Evolutionary conservation across 2,113 vertebrate species (phyloP).

Genomic region (Tylochromis polylepis): DNA sequence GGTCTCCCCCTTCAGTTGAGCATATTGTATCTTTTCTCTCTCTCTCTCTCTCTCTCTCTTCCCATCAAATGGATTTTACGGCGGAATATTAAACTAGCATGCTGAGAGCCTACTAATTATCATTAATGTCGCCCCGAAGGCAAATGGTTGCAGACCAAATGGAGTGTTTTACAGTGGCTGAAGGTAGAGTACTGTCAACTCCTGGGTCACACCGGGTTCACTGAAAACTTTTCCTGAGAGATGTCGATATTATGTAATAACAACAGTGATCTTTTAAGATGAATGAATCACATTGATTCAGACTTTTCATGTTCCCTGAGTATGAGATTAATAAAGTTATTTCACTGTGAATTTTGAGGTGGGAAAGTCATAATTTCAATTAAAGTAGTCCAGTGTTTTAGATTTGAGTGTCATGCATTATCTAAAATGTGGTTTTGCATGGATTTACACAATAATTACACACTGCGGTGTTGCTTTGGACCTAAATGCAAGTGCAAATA

Average conservation of each 20-base stretch:
- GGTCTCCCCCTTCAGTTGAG: neutral
- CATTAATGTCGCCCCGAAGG: conserved; percentile 59
- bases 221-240: conserved; percentile 2
- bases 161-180: conserved; percentile 43
- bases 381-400: neutral
- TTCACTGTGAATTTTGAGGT: neutral
- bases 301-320: neutral
- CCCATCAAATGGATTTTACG: conserved; percentile 31
- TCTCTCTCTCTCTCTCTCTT: neutral
- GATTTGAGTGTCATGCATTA: neutral
- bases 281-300: neutral
- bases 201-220: conserved; percentile 51
- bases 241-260: conserved; percentile 4
- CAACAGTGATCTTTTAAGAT: neutral
- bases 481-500: neutral
- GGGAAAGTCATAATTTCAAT: neutral
- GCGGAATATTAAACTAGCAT: conserved; percentile 40
- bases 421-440: neutral
- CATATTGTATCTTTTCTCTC: conserved; percentile 1
- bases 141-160: conserved; percentile 49
- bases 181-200: conserved; percentile 12
- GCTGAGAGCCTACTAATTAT: conserved; percentile 56
- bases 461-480: neutral
- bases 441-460: neutral
- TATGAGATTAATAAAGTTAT: neutral